Evolutionary conservation across 1,140 invertebrate genomes (phyloP), one percentile per base, ranked within the genome.

Genomic region (Temnothorax longispinosus): DNA sequence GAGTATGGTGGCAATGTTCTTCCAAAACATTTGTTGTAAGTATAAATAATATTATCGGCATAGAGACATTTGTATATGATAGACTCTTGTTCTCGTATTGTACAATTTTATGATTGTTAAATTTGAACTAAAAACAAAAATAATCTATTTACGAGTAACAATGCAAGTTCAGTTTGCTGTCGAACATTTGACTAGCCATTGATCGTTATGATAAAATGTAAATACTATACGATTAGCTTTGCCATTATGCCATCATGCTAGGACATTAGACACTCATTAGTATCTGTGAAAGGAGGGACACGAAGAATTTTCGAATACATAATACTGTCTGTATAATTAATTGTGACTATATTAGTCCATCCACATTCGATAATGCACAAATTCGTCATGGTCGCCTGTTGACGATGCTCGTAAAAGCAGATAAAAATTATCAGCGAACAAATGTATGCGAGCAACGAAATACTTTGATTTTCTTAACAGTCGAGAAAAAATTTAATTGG

Each of bases 1-100:
- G 4, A 78, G 74, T 85, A 65, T 88, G 86, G 84, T 88, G 75
- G 75, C 86, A 76, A 85, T 85, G 82, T 85, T 85, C 60, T 85
- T 85, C 71, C 82, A 85, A 78, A 54, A 44, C 54, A 44, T 78
- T 85, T 78, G 38, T 64, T 77, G 32, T 85, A 76, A 85, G 18
- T 27, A 35, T 85, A 78, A 71, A 54, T 85, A 38, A 84, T 60
- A 60, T 52, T 67, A 52, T 74, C 41, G 54, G 69, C 41, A 69
- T 82, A 65, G 27, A 60, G 18, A 74, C 71, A 82, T 82, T 74
- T 58, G 38, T 84, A 75, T 84, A 84, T 50, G 54, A n/a, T 84
- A 84, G 80, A 50, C 6, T 50, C 80, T 84, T 84, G 69, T 84
- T 84, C 80, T 84, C 69, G 54, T 82, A 32, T 84, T 84, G 54